These are phyloP conservation scores for Chaetophractus vellerosus DNA, from an alignment of 2,797 vertebrate species.

Conservation along the genomic window DNA sequence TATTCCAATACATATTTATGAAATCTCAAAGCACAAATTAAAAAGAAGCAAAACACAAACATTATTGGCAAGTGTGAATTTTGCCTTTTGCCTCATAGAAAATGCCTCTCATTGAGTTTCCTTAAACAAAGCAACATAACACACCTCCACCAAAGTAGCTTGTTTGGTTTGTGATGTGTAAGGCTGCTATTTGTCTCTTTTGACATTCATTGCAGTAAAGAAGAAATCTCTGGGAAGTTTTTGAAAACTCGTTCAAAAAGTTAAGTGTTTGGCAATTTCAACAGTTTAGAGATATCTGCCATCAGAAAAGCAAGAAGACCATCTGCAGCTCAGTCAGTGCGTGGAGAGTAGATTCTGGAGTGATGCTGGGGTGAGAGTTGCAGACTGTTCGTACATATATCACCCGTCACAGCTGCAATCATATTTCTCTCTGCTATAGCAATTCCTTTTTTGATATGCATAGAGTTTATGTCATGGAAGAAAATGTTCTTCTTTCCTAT, in stretches of 20 bases:
- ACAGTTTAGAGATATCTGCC: conserved; percentile 68
- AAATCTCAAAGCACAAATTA: conserved; percentile 14
- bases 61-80: background rate
- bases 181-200: background rate
- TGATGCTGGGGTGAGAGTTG: conserved; percentile 43
- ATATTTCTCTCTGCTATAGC: conserved; percentile 70
- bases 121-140: background rate
- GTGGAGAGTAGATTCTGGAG: conserved; percentile 70
- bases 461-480: conserved; percentile 65
- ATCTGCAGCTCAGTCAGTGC: conserved; percentile 64
- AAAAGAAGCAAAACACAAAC: background rate
- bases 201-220: background rate
- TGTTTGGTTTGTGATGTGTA: background rate
- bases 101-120: background rate
- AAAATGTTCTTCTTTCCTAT: conserved; percentile 41
- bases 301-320: conserved; percentile 9
- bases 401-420: conserved; percentile 68
- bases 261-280: conserved; percentile 55
- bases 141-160: background rate
- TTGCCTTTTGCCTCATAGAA: background rate
- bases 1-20: background rate
- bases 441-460: conserved; percentile 63
- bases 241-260: conserved; percentile 68
- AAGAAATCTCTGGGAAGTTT: conserved; percentile 8
- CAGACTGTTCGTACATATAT: conserved; percentile 70